These are phyloP conservation scores for Morinoia aosen DNA, from an alignment of 2,888 invertebrate species.

Conservation along the genomic window DNA sequence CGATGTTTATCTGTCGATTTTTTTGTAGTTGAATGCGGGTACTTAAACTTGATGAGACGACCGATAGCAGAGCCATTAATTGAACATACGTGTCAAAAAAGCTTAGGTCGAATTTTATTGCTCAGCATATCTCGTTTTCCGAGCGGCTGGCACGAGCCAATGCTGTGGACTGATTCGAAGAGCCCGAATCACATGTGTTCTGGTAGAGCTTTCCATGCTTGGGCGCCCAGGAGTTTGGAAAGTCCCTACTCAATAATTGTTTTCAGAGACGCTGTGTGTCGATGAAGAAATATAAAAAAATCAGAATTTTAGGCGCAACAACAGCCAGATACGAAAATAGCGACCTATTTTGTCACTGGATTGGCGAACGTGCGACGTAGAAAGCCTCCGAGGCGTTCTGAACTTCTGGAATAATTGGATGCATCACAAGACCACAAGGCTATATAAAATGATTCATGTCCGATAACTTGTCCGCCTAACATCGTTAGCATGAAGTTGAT, in stretches of 20 bases:
- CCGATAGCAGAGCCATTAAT: not conserved
- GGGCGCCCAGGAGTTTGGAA: not conserved
- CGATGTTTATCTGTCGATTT: not conserved
- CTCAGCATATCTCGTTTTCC: not conserved
- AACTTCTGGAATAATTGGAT: not conserved
- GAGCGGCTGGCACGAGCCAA: not conserved
- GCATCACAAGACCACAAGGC: not conserved
- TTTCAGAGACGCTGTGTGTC: not conserved
- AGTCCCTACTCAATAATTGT: not conserved
- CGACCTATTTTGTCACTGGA: not conserved
- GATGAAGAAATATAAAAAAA: not conserved
- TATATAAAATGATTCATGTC: not conserved
- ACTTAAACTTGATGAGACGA: not conserved
- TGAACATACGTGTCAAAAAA: not conserved
- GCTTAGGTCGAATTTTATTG: not conserved
- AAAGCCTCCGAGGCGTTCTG: not conserved
- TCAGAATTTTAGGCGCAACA: not conserved
- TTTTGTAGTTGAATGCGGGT: not conserved
- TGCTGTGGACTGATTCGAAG: not conserved
- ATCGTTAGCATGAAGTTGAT: not conserved
- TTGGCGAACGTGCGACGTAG: not conserved
- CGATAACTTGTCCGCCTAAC: not conserved
- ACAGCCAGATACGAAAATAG: not conserved
- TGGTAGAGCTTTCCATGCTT: not conserved
- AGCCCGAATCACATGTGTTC: not conserved